Evolutionary conservation across 2,113 vertebrate species (phyloP).

Genomic region (Cacatua alba): DNA sequence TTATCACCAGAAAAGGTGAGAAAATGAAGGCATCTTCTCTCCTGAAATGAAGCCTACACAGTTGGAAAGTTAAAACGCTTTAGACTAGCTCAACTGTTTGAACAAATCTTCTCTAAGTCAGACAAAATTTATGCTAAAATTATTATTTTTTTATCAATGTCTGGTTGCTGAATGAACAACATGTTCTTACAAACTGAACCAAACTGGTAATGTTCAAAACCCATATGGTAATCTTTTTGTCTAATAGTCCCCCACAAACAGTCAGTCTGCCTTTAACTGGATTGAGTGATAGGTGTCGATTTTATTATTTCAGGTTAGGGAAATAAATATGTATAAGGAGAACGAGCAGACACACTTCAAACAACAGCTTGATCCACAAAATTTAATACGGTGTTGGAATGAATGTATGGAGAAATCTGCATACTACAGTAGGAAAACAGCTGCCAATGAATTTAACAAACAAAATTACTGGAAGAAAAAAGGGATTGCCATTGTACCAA

Average conservation of each 20-base stretch:
- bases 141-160: rapidly evolving
- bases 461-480: constrained; percentile 89
- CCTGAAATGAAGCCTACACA: background rate
- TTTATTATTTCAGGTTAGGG: constrained; percentile 77
- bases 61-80: background rate
- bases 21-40: background rate
- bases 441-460: constrained; percentile 79
- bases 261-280: background rate
- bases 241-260: background rate
- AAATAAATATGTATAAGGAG: constrained; percentile 85
- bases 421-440: constrained; percentile 63
- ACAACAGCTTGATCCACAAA: constrained; percentile 78
- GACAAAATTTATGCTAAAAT: background rate
- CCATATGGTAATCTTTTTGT: background rate
- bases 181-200: background rate
- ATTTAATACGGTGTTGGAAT: constrained; percentile 83
- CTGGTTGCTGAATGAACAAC: background rate
- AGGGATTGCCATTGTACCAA: constrained; percentile 83
- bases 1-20: constrained; percentile 79
- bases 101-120: background rate
- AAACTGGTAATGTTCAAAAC: background rate
- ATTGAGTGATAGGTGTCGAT: background rate
- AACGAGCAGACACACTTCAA: constrained; percentile 79
- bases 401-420: constrained; percentile 80
- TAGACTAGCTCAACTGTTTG: background rate